Evolutionary conservation across 2,888 invertebrate genomes (phyloP), one percentile per base, ranked within the genome.

Genomic region (Caradrina clavipalpis): DNA sequence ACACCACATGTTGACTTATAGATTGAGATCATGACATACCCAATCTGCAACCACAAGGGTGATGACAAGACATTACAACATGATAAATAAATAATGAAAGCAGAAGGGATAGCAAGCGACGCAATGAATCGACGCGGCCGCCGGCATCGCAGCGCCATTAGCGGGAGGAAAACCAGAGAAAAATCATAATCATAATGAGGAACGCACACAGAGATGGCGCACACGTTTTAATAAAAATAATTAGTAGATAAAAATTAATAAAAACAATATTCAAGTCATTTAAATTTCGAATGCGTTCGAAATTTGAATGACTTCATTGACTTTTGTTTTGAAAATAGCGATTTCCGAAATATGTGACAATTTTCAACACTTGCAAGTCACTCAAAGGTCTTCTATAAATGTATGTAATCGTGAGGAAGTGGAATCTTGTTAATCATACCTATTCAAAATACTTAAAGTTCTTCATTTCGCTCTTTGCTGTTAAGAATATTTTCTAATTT

Each of bases 141-240:
- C 21, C 86, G 83, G 82, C 85, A 63, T 66, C 86, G 62, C 74
- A 81, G 79, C 80, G 78, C 94, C 94, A 94, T 95, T 94, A 95
- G 90, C 88, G 87, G 78, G 84, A 87, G 88, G 89, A 91, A 92
- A 92, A 89, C 83, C 89, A 86, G 69, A 86, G 85, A 88, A 92
- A 94, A 93, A 92, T 81, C 57, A 90, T 85, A 82, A 85, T 66
- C 51, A 31, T 78, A 70, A 86, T 49, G 81, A 42, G 17, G 73
- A 59, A 49, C 91, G 90, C 64, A 89, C 87, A 94, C 80, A 85
- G 56, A 1, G 1, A 5, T 39, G n/a, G n/a, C n/a, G n/a, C n/a
- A n/a, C 31, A n/a, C 1, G 17, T 45, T 45, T 5, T 2, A 45
- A 17, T 45, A 17, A 45, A 42, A 45, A 17, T 5, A 45, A 45